These are phyloP conservation scores for Charanyca ferruginea DNA, from an alignment of 2,888 invertebrate genomes.

Conservation along the genomic window DNA sequence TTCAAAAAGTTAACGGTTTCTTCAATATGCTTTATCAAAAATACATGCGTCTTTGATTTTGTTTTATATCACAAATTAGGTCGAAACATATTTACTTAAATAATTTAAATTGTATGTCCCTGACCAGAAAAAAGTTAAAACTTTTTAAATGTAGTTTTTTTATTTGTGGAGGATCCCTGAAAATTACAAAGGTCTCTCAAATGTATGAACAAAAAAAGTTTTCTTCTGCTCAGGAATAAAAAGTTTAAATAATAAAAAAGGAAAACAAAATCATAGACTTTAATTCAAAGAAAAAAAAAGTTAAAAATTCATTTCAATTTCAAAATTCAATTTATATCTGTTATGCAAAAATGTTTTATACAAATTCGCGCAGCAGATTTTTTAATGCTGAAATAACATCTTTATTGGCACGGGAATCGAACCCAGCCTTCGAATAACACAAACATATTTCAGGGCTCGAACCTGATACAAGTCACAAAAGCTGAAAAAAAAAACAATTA, in stretches of 20 bases:
- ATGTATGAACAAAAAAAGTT: not conserved
- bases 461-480: conserved; percentile 28
- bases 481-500: not conserved
- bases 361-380: conserved; percentile 47
- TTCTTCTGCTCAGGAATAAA: conserved; percentile 2
- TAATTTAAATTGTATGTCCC: not conserved
- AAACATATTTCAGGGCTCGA: conserved; percentile 36
- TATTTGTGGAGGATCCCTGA: not conserved
- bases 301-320: conserved; percentile 17
- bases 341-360: conserved; percentile 15
- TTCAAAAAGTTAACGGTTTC: conserved; percentile 5
- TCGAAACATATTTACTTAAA: not conserved
- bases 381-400: not conserved
- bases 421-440: conserved; percentile 22
- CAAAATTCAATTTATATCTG: conserved; percentile 29
- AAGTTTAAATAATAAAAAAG: not conserved
- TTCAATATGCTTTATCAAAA: conserved; percentile 31
- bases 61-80: conserved; percentile 10
- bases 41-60: conserved; percentile 41
- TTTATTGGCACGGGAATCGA: conserved; percentile 39
- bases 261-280: conserved; percentile 49
- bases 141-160: not conserved
- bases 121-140: conserved; percentile 4
- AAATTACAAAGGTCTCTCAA: too few relatives aligned
- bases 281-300: conserved; percentile 32